These are phyloP conservation scores for Diaphora mendica DNA, from an alignment of 2,888 invertebrate species.

Conservation along the genomic window DNA sequence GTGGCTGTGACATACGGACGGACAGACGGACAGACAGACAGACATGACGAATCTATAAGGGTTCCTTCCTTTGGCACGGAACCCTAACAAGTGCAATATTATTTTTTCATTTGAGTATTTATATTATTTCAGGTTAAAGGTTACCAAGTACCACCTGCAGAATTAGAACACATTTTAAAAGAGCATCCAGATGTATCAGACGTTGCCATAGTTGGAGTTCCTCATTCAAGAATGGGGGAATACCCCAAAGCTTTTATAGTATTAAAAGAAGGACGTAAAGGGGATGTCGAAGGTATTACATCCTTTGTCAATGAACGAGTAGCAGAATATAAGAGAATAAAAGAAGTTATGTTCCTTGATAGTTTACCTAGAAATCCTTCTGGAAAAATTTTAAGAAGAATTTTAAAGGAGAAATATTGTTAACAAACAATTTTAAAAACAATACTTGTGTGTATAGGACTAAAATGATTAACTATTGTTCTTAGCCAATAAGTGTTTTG, in stretches of 20 bases:
- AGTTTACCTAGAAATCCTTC: constrained; percentile 90
- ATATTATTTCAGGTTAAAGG: constrained; percentile 86
- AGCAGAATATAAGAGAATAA: constrained; percentile 90
- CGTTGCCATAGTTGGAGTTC: constrained; percentile 92
- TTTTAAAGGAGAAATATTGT: constrained; percentile 76
- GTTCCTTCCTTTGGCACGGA: no score
- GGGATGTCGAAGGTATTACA: constrained; percentile 85
- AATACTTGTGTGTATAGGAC: not conserved
- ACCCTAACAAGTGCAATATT: not conserved
- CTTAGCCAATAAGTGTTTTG: not conserved
- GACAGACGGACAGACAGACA: no score
- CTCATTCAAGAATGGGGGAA: constrained; percentile 89
- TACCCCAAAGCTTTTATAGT: constrained; percentile 91
- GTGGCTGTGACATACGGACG: no score
- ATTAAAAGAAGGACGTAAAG: constrained; percentile 73
- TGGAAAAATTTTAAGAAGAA: constrained; percentile 90
- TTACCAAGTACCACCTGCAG: constrained; percentile 94
- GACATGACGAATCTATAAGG: no score
- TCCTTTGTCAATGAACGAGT: constrained; percentile 89
- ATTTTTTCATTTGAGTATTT: not conserved
- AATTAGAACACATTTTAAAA: constrained; percentile 91
- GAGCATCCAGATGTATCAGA: constrained; percentile 91
- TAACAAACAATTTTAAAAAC: constrained; percentile 5
- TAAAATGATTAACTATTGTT: no score
- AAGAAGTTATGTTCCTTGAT: constrained; percentile 88